These are phyloP conservation scores for Aplysia californica DNA, from an alignment of 1,140 invertebrate genomes.

Conservation along the genomic window DNA sequence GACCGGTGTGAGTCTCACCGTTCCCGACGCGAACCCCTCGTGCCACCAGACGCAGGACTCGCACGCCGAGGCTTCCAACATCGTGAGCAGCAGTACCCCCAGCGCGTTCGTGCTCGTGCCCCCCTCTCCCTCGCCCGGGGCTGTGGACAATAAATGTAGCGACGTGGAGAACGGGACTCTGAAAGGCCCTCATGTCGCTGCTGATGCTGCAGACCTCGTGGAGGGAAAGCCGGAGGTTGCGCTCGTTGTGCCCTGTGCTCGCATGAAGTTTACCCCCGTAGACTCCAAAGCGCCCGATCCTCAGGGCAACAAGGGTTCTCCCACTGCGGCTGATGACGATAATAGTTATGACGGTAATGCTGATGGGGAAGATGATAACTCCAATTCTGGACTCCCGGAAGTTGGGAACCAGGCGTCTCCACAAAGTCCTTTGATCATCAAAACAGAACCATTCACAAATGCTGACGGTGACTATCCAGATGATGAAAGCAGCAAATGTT, in stretches of 20 bases:
- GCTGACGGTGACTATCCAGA: constrained; percentile 6
- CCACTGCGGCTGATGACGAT: neutral
- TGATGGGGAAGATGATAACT: constrained; percentile 13
- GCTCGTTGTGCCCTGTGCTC: neutral
- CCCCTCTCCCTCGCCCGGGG: neutral
- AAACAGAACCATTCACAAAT: neutral
- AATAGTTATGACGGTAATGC: neutral
- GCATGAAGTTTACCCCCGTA: constrained; percentile 23
- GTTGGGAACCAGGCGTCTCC: neutral
- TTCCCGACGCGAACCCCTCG: neutral
- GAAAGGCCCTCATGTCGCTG: neutral
- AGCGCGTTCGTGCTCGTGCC: neutral
- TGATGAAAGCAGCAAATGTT: constrained; percentile 15
- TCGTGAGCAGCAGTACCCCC: constrained; percentile 12
- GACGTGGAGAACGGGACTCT: neutral
- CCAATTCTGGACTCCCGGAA: neutral
- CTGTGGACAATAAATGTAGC: neutral
- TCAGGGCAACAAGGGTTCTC: neutral
- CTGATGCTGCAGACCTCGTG: neutral
- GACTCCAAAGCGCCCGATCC: neutral
- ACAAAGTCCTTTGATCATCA: neutral
- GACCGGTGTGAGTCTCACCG: neutral
- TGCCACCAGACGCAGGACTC: neutral
- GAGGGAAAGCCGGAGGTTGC: too few relatives aligned
- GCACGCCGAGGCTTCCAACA: neutral